phyloP scores from a whole-genome alignment of 1,140 invertebrate genomes.

The Heliothis virescens region DNA sequence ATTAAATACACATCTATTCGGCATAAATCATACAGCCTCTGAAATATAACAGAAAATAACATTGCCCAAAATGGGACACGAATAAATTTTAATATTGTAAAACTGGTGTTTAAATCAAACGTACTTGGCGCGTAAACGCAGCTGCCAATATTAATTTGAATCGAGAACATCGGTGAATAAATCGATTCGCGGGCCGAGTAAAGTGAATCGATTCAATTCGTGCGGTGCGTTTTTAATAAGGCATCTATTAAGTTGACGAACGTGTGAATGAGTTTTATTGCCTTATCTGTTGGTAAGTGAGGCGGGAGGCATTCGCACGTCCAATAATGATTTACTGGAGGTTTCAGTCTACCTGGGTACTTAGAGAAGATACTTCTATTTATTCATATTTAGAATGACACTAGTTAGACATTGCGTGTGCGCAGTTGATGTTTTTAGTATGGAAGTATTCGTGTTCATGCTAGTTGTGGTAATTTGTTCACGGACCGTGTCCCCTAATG shows the following conservation, averaged over 20 bases:
- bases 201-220: conserved; percentile 70
- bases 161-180: conserved; percentile 71
- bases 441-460: conserved; percentile 22
- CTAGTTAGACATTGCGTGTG: not conserved
- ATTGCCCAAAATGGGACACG: conserved; percentile 73
- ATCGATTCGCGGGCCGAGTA: conserved; percentile 68
- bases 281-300: conserved; percentile 73
- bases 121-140: conserved; percentile 64
- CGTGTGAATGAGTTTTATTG: conserved; percentile 84
- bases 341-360: conserved; percentile 25
- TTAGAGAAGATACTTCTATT: conserved; percentile 19
- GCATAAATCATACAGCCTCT: conserved; percentile 69
- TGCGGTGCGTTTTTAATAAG: conserved; percentile 79
- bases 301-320: conserved; percentile 72
- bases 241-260: conserved; percentile 80
- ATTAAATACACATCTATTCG: conserved; percentile 64
- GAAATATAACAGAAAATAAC: conserved; percentile 68
- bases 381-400: conserved; percentile 26
- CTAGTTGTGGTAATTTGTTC: conserved; percentile 28
- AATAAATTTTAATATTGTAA: conserved; percentile 52
- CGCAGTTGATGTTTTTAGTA: conserved; percentile 30
- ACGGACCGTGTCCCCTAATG: conserved; percentile 22
- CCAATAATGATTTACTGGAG: conserved; percentile 78
- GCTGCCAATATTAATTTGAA: conserved; percentile 74
- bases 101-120: conserved; percentile 63